phyloP scores from a whole-genome alignment of 2,888 invertebrate species.

The Ypsolopha scabrella region DNA sequence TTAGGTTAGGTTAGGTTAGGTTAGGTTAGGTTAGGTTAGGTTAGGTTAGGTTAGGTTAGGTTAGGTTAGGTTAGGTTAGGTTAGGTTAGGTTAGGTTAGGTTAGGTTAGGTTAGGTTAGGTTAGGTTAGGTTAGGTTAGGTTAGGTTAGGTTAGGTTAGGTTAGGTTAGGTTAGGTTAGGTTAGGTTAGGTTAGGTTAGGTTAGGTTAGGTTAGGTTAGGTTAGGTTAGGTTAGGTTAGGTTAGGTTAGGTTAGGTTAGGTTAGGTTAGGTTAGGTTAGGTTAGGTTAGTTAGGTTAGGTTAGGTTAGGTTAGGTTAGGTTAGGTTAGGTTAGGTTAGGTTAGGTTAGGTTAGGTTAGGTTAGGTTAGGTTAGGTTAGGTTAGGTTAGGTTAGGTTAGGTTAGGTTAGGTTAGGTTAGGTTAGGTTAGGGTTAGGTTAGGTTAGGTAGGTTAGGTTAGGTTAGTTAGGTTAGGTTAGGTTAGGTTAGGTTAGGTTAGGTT shows the following conservation, averaged over 20 bases:
- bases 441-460: slow-evolving; percentile 10
- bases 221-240: slow-evolving; percentile 1
- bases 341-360: background rate
- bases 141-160: too few species aligned
- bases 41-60: slow-evolving; percentile 1
- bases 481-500: background rate
- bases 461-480: slow-evolving; percentile 6
- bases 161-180: slow-evolving; percentile 1
- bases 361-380: slow-evolving; percentile 1
- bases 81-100: background rate
- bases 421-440: slow-evolving; percentile 7
- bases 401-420: slow-evolving; percentile 1
- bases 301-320: slow-evolving; percentile 1
- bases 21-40: slow-evolving; percentile 1
- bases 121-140: slow-evolving; percentile 1
- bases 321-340: background rate
- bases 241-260: slow-evolving; percentile 1
- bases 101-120: slow-evolving; percentile 1
- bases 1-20: slow-evolving; percentile 1
- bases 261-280: background rate
- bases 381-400: slow-evolving; percentile 1
- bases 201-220: slow-evolving; percentile 1
- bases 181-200: slow-evolving; percentile 1
- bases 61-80: slow-evolving; percentile 1
- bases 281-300: slow-evolving; percentile 1